Evolutionary conservation across 2,797 vertebrate species (phyloP).

Genomic region (Mionectes olivaceus): DNA sequence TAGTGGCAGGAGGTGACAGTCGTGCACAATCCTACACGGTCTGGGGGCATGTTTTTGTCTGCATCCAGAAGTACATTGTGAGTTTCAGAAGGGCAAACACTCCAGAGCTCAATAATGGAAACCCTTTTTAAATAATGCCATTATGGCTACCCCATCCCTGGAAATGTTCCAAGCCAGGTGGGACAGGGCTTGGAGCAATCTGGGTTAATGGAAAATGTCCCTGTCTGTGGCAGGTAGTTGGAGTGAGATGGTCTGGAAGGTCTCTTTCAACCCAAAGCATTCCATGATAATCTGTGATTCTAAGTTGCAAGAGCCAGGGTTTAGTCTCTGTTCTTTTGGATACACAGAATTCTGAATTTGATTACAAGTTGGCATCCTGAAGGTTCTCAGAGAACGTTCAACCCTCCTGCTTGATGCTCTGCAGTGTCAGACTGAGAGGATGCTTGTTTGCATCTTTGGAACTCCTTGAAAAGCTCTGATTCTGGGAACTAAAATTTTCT

Average conservation of each 20-base stretch:
- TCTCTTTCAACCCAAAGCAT: not conserved
- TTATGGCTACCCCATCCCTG: not conserved
- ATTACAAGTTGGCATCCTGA: not conserved
- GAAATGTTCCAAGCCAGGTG: fast-evolving
- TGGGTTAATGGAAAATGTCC: fast-evolving
- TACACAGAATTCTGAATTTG: not conserved
- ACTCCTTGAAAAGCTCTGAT: not conserved
- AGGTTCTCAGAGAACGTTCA: not conserved
- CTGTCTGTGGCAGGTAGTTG: not conserved
- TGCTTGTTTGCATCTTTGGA: not conserved
- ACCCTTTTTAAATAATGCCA: not conserved
- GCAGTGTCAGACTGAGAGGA: not conserved
- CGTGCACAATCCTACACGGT: not conserved
- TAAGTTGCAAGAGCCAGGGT: not conserved
- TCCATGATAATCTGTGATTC: not conserved
- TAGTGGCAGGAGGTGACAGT: fast-evolving
- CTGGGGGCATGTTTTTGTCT: not conserved
- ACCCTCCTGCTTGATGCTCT: not conserved
- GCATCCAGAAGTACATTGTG: not conserved
- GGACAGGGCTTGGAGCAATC: not conserved
- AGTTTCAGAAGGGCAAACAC: not conserved
- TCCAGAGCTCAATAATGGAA: not conserved
- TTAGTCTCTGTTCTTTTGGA: not conserved
- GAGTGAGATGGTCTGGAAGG: not conserved
- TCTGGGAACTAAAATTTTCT: not conserved